These are phyloP conservation scores for Chydorus sphaericus DNA, from an alignment of 2,888 invertebrate species.

Conservation along the genomic window DNA sequence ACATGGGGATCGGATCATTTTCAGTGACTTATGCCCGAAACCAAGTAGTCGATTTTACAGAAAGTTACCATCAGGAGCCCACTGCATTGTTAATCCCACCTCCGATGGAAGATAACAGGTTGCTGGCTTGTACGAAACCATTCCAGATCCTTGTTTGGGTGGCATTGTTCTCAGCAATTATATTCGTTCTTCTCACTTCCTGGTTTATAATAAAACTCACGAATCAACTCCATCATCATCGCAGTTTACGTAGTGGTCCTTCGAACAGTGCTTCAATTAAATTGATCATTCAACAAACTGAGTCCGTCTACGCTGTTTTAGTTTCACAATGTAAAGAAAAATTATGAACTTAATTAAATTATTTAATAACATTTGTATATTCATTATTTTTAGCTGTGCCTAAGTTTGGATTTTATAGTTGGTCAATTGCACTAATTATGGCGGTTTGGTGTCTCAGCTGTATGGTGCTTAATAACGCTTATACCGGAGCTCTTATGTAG, in stretches of 20 bases:
- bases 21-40: slow-evolving; percentile 11
- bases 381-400: too few relatives aligned
- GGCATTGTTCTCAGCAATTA: not conserved
- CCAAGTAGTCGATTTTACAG: slow-evolving; percentile 14
- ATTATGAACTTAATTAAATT: too few relatives aligned
- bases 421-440: slow-evolving; percentile 7
- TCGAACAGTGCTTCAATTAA: too few relatives aligned
- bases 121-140: slow-evolving; percentile 13
- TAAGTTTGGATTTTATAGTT: not conserved
- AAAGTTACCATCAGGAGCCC: slow-evolving; percentile 13
- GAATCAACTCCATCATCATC: not conserved
- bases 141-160: slow-evolving; percentile 9
- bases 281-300: too few relatives aligned
- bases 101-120: not conserved
- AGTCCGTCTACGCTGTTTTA: slow-evolving; percentile 7
- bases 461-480: slow-evolving; percentile 6
- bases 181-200: not conserved
- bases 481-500: slow-evolving; percentile 6
- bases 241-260: too few relatives aligned
- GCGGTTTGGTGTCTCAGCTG: slow-evolving; percentile 11
- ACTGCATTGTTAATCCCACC: slow-evolving; percentile 13
- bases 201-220: not conserved
- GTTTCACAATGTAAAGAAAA: slow-evolving; percentile 11
- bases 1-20: slow-evolving; percentile 13
- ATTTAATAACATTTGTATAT: too few relatives aligned